Percentiles rank a stretch among this genome's conserved stretches.
Evolutionary conservation across 2,113 vertebrate genomes (phyloP).

Genomic region (Acinonyx jubatus): DNA sequence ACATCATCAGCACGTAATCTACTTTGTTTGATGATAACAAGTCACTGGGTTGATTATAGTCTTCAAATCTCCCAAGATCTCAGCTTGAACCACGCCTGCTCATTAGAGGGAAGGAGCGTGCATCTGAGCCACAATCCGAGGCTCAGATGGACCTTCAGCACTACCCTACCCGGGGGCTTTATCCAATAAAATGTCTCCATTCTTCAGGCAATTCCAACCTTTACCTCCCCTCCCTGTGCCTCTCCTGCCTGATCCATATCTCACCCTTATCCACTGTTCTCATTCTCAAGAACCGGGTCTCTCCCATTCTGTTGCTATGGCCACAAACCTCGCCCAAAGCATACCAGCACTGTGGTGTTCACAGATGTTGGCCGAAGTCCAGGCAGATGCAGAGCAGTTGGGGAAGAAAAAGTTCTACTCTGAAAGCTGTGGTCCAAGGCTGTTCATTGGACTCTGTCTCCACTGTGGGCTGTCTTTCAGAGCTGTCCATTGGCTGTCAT

Average conservation of each 20-base stretch:
- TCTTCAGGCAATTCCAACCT: not conserved
- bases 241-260: not conserved
- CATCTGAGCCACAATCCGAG: not conserved
- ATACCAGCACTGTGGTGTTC: conserved; percentile 39
- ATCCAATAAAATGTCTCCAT: not conserved
- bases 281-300: not conserved
- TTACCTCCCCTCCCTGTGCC: not conserved
- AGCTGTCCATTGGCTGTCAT: not conserved
- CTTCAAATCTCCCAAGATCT: not conserved
- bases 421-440: not conserved
- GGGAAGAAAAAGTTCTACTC: not conserved
- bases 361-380: conserved; percentile 6
- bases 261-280: conserved; percentile 34
- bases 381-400: conserved; percentile 55
- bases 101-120: too few species aligned
- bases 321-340: conserved; percentile 58
- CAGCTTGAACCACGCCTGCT: not conserved
- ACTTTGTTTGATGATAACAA: not conserved
- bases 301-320: conserved; percentile 58
- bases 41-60: not conserved
- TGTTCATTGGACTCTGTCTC: not conserved
- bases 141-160: not conserved
- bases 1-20: fast-evolving
- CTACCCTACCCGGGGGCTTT: not conserved
- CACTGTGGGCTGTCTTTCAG: not conserved